Evolutionary conservation across 35 echinoderm and acorn worm species (phyloP), one percentile per base, ranked within the genome.

Genomic region (Nesometra sesokonis): DNA sequence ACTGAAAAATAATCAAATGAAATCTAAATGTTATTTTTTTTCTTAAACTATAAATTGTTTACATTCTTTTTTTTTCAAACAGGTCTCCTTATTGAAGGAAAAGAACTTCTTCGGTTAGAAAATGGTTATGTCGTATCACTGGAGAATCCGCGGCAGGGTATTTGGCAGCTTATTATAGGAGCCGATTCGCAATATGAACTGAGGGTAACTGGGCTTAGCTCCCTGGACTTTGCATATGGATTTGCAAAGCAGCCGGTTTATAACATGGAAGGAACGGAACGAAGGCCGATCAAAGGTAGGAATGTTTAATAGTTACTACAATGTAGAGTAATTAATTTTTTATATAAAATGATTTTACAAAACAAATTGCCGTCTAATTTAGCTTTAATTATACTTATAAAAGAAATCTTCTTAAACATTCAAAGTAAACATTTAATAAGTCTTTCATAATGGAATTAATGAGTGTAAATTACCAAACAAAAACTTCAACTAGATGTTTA

Each of bases 71-170:
- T 67, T 67, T 67, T 67, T 27, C 23, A 17, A 67, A 67, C 21
- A 67, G 52, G 52, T 11, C 7, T 11, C 7, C 52, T 67, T 27
- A 67, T 27, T 67, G 52, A 67, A 19, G 52, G 52, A 84, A 87
- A 91, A 82, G 94, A 93, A 85, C 57, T 92, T 35, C 77, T 97
- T 29, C 84, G 85, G 5, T 77, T 97, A 88, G 90, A 91, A 32
- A 97, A 95, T 83, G 93, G 79, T 35, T 92, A 99, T 91, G 89
- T 99, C 29, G 81, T 99, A 47, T 82, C 85, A 7, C 78, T 99
- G 32, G 78, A 87, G 82, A 91, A 97, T 33, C 91, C 96, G 19
- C 80, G 32, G n/a, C 92, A 90, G 0, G 96, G 96, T 5, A 46
- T 78, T 7, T 92, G 90, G 82, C 80, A 86, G 15, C 84, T 99